Conservation (phyloP, 1,140 invertebrate genomes). For the Drosophila willistoni region DNA sequence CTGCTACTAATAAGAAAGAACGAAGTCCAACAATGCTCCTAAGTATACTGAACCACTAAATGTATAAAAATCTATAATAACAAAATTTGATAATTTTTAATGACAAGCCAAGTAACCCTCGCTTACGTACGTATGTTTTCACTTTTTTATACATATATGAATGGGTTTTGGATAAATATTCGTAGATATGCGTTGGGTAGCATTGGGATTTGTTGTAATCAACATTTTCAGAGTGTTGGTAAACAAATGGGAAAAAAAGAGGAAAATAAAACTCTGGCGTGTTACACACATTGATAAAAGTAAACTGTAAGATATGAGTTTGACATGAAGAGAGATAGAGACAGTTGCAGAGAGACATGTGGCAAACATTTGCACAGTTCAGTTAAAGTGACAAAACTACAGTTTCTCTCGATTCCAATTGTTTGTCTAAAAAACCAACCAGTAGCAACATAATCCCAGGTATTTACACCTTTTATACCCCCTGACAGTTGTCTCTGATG, state of each 20-base stretch:
- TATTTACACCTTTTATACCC: conserved; percentile 64
- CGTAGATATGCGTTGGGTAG: conserved; percentile 14
- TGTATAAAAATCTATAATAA: no score
- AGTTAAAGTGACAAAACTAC: conserved; percentile 7
- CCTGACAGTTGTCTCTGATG: conserved; percentile 10
- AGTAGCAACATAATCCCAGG: conserved; percentile 64
- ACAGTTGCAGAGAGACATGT: conserved; percentile 38
- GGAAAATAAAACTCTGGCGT: conserved; percentile 37
- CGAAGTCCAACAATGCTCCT: no score
- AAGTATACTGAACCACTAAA: no score
- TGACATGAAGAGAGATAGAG: conserved; percentile 20
- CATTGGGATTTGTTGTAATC: conserved; percentile 48
- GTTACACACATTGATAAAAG: conserved; percentile 71
- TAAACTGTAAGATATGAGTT: conserved; percentile 33
- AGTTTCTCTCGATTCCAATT: conserved; percentile 15
- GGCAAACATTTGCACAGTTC: conserved; percentile 70
- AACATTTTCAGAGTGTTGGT: conserved; percentile 65
- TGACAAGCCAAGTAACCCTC: neutral
- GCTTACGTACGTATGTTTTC: neutral
- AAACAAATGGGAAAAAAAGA: conserved; percentile 52
- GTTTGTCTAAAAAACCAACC: conserved; percentile 51
- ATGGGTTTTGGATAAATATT: conserved; percentile 6
- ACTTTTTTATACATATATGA: neutral
- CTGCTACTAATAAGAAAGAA: no score
- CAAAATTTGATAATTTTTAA: no score